Evolutionary conservation across 2,888 invertebrate species (phyloP), one percentile per base, ranked within the genome.

Genomic region (Lysandra coridon): DNA sequence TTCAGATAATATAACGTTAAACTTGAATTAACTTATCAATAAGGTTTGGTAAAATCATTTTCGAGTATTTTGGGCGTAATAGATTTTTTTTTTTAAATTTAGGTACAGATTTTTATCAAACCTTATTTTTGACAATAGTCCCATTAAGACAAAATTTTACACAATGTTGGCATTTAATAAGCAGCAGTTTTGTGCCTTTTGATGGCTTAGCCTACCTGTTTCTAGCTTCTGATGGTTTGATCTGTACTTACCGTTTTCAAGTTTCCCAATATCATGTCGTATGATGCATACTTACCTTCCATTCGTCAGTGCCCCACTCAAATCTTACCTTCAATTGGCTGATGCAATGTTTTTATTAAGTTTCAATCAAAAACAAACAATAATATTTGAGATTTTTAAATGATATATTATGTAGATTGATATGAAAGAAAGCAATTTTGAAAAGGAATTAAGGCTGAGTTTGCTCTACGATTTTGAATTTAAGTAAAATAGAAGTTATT

Each of bases 271-370:
- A 2, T 64, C 30, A 69, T 17, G 17, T 69, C 69, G 33, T 37
- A 14, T 23, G 69, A 69, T 69, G 69, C 14, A 77, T 60, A 40
- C 69, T 49, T 33, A 69, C 62, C 62, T 64, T 78, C 78, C 17
- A 62, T 78, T 78, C 57, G 62, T 62, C 44, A 64, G 14, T 30
- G 40, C 33, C 80, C 73, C 53, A 40, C 30, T 77, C 73, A 37
- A 30, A n/a, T 57, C 17, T 79, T 75, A 79, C 79, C 79, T 79
- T 79, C 79, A 30, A 33, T 57, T 69, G 83, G 85, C 89, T 90
- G 90, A 90, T 89, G 90, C 75, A 79, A 79, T 62, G 44, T 79
- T 60, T 75, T 75, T 40, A 44, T 79, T 57, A 1, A 33, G 14
- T 76, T 76, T 76, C 76, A 53, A 76, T 76, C 4, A 74, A 14